Evolutionary conservation across 1,140 invertebrate genomes (phyloP), one percentile per base, ranked within the genome.

Genomic region (Drosophila rhopaloa): DNA sequence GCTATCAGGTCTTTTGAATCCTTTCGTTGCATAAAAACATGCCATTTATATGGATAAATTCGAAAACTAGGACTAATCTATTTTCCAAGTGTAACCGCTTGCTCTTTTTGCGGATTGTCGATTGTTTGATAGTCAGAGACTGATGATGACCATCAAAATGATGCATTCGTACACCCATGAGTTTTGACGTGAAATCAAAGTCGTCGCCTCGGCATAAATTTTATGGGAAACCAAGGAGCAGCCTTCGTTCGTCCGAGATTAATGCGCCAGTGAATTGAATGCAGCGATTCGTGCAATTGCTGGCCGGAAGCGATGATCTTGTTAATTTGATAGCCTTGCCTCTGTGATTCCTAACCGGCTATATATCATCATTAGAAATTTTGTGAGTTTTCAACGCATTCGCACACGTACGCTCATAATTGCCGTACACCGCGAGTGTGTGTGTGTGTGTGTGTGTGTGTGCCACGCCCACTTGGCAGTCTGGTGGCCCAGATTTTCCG

Each of bases 81-180:
- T 35, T 51, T 19, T 29, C 11, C 6, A 19, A 19, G 50, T 81
- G 65, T 77, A 54, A 47, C 59, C 44, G 51, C 14, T 35, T 37
- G 61, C 58, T 51, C 41, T 50, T 51, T 43, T 62, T 41, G 38
- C 56, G 46, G 63, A 16, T 67, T 65, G 84, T 75, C 79, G 81
- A 84, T 89, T 89, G 85, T 78, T 89, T 89, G 84, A 89, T 89
- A 81, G 85, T 79, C 85, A 90, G 85, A 90, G 85, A 90, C 85
- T 90, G 85, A 90, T 90, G 85, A 90, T 90, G 85, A 90, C 85
- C 85, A 90, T 90, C 85, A 90, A 83, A 90, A 90, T 90, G 85
- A 90, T 90, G 85, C 85, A 90, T 90, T 90, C 83, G 85, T 90
- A 90, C 85, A 90, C 85, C 85, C 85, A 90, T 85, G 85, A 90